Conservation (phyloP, 2,113 vertebrate species). For the Nibea albiflora region DNA sequence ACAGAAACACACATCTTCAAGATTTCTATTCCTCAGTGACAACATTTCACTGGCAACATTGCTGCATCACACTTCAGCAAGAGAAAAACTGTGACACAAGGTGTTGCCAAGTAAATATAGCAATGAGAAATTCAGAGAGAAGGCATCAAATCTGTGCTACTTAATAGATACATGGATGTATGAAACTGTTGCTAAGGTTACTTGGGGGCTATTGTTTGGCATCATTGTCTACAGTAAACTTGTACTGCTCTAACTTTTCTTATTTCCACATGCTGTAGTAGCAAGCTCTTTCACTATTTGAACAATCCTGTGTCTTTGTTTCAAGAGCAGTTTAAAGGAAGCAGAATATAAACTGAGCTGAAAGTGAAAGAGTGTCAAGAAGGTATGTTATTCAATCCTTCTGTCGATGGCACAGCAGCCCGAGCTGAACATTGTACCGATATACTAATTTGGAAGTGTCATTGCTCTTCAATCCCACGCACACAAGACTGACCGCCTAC, state of each 20-base stretch:
- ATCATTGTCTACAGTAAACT: background rate
- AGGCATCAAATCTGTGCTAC: background rate
- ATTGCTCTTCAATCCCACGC: constrained; percentile 10
- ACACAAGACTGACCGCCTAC: constrained; percentile 5
- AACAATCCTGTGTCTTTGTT: background rate
- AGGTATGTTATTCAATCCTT: background rate
- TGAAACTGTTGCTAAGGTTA: background rate
- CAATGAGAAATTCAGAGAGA: constrained; percentile 5
- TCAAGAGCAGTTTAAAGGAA: background rate
- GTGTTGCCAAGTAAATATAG: constrained; percentile 19
- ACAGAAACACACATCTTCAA: constrained; percentile 16
- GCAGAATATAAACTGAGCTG: background rate
- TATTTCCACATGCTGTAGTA: background rate
- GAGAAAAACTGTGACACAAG: background rate
- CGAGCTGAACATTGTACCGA: constrained; percentile 1
- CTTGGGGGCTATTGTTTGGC: no score
- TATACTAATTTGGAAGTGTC: constrained; percentile 9
- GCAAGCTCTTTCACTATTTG: background rate
- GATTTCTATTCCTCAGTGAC: background rate
- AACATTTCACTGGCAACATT: background rate
- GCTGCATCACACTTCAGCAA: constrained; percentile 16
- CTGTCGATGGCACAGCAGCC: background rate
- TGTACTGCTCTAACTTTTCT: background rate
- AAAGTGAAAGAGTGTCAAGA: background rate
- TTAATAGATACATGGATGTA: background rate